Evolutionary conservation across 2,113 vertebrate genomes (phyloP).

Genomic region (Sceloporus undulatus): DNA sequence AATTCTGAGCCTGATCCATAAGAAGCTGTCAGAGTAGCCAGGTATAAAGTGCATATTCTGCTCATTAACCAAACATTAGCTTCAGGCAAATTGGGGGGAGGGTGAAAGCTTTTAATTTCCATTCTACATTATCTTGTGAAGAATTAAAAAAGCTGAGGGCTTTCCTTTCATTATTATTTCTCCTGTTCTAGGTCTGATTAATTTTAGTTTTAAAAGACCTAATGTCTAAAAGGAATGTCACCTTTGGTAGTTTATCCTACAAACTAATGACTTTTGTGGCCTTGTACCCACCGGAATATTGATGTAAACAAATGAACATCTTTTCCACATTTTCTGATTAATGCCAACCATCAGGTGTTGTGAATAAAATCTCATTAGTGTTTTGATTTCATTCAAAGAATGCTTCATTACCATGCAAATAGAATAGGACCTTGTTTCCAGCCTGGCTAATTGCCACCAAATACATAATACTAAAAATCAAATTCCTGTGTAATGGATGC

Average conservation of each 20-base stretch:
- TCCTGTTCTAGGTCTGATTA: conserved; percentile 15
- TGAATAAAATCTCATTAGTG: conserved; percentile 56
- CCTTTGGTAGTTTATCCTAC: neutral
- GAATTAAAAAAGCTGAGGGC: conserved; percentile 7
- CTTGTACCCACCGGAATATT: conserved; percentile 41
- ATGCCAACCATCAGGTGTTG: conserved; percentile 48
- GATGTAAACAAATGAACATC: conserved; percentile 38
- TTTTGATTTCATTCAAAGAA: conserved; percentile 62
- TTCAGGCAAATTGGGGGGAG: neutral
- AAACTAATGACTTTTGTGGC: conserved; percentile 15
- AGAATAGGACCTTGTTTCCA: conserved; percentile 52
- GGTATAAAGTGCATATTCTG: neutral
- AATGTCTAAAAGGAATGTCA: neutral
- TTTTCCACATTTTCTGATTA: conserved; percentile 41
- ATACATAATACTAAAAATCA: conserved; percentile 43
- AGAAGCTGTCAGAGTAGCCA: neutral
- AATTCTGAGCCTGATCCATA: neutral
- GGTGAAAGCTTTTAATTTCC: neutral
- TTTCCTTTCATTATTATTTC: neutral
- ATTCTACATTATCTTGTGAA: neutral
- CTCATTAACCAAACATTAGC: neutral
- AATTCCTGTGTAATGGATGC: conserved; percentile 31
- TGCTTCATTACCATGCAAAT: conserved; percentile 62
- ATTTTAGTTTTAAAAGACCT: neutral
- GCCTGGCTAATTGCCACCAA: conserved; percentile 24